Evolutionary conservation across 2,888 invertebrate genomes (phyloP).

Genomic region (Lasioglossum calceatum): DNA sequence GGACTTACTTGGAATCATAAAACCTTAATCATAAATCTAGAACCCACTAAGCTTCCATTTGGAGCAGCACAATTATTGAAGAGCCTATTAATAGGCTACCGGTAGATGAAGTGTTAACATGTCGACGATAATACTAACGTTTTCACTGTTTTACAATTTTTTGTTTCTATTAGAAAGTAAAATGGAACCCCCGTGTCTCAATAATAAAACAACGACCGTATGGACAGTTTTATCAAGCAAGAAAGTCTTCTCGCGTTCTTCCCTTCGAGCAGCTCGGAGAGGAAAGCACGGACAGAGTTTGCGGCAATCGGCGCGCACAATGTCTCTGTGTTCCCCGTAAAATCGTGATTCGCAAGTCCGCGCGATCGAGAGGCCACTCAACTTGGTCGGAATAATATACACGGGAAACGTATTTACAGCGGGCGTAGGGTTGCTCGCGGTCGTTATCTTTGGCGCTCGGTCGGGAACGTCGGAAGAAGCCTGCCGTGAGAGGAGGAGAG

Average conservation of each 20-base stretch:
- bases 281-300: neutral
- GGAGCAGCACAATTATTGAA: no score
- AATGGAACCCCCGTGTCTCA: neutral
- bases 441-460: slow-evolving; percentile 52
- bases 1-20: no score
- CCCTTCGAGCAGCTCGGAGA: neutral
- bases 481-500: slow-evolving; percentile 26
- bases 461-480: slow-evolving; percentile 31
- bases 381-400: slow-evolving; percentile 73
- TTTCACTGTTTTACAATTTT: no score
- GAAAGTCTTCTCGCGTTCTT: neutral
- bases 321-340: neutral
- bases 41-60: no score
- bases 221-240: neutral
- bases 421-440: slow-evolving; percentile 50
- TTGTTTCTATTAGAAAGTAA: neutral
- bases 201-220: neutral
- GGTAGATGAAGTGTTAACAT: no score
- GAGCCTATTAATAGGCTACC: no score
- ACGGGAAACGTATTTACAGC: slow-evolving; percentile 72
- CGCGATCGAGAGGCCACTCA: slow-evolving; percentile 69
- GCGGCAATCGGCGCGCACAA: neutral
- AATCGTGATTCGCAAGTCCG: slow-evolving; percentile 2
- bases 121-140: no score
- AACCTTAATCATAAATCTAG: no score